Evolutionary conservation across 2,888 invertebrate species (phyloP).

Genomic region (Halocaridina rubra): DNA sequence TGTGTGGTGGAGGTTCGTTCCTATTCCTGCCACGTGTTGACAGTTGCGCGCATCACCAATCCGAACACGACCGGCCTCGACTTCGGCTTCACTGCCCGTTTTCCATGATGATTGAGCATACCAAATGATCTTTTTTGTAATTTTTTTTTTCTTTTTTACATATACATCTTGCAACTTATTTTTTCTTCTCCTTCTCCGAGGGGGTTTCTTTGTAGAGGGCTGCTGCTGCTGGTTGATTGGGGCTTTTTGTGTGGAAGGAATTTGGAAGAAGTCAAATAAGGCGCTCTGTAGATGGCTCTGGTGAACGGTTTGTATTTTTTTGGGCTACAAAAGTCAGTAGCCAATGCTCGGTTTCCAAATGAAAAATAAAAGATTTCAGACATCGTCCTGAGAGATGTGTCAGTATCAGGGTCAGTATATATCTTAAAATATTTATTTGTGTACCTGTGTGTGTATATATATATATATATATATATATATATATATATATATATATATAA

Average conservation of each 20-base stretch:
- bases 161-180: background rate
- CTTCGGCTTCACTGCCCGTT: slow-evolving; percentile 30
- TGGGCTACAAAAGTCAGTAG: too few relatives aligned
- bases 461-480: too few relatives aligned
- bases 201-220: background rate
- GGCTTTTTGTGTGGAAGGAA: background rate
- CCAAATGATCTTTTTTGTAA: slow-evolving; percentile 24
- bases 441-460: too few relatives aligned
- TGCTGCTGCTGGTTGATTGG: background rate
- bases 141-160: background rate
- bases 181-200: background rate
- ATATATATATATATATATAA: too few relatives aligned
- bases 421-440: too few relatives aligned
- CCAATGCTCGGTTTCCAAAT: too few relatives aligned
- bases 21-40: slow-evolving; percentile 16
- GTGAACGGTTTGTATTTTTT: too few relatives aligned
- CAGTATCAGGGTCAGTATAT: too few relatives aligned
- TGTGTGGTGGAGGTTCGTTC: background rate
- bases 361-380: too few relatives aligned
- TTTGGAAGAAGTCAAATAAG: too few relatives aligned
- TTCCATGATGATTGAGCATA: slow-evolving; percentile 40
- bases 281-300: too few relatives aligned
- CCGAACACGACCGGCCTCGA: slow-evolving; percentile 14
- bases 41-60: slow-evolving; percentile 15
- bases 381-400: too few relatives aligned